A percentile compares a stretch with the other conserved stretches of the same genome.
Evolutionary conservation across 92 coral and sea anemone genomes (phyloP).

Genomic region (Siderastrea radians): DNA sequence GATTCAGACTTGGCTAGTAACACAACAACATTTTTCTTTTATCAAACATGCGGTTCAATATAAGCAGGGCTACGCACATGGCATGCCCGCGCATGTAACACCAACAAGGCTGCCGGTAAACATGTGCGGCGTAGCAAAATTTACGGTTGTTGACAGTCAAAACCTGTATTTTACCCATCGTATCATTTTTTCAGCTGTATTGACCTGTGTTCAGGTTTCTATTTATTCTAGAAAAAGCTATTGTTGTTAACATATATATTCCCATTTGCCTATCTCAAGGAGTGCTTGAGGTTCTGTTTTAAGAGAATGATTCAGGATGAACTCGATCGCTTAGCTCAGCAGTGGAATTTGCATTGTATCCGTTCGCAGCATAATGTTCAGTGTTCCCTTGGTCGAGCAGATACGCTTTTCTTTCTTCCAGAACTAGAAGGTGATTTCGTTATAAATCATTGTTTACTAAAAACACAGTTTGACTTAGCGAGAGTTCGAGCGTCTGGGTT

Average conservation of each 20-base stretch:
- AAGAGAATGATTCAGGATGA: constrained; percentile 43
- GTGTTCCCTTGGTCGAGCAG: constrained; percentile 46
- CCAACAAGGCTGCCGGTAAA: too few relatives aligned
- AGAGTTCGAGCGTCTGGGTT: too few relatives aligned
- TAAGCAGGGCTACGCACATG: too few relatives aligned
- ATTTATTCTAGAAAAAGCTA: not conserved
- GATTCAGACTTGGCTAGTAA: too few relatives aligned
- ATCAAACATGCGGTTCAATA: too few relatives aligned
- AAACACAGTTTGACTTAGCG: not conserved
- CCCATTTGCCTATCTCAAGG: constrained; percentile 20
- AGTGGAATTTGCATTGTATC: constrained; percentile 43
- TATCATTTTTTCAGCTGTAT: not conserved
- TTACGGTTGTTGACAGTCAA: not conserved
- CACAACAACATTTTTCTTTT: too few relatives aligned
- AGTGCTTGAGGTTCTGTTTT: constrained; percentile 46
- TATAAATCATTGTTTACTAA: not conserved
- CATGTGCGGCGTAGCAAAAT: too few relatives aligned
- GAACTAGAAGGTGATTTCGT: constrained; percentile 35
- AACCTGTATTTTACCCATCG: not conserved
- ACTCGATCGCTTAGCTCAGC: constrained; percentile 41
- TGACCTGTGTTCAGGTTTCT: not conserved
- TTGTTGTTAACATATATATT: not conserved
- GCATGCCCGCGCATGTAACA: too few relatives aligned
- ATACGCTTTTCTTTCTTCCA: constrained; percentile 39
- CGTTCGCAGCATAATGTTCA: constrained; percentile 41